Conservation (phyloP, 2,113 vertebrate genomes). For the Kryptolebias marmoratus region DNA sequence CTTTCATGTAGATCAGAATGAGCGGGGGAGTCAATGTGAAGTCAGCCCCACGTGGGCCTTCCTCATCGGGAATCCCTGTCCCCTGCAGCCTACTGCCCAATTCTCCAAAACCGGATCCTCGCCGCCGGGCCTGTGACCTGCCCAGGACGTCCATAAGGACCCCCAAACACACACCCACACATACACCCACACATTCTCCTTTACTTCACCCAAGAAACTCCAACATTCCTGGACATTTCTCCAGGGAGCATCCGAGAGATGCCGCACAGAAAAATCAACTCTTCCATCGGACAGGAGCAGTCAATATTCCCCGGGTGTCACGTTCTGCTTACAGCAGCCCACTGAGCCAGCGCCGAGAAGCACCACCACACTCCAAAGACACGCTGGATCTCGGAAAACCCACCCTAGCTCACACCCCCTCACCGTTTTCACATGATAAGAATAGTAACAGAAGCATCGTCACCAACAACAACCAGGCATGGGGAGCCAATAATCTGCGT, state of each 20-base stretch:
- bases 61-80: conserved; percentile 76
- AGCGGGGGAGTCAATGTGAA: conserved; percentile 79
- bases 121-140: conserved; percentile 42
- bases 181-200: conserved; percentile 62
- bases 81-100: conserved; percentile 67
- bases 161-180: conserved; percentile 55
- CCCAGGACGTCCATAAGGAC: conserved; percentile 53
- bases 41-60: conserved; percentile 54
- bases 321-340: conserved; percentile 78
- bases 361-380: conserved; percentile 64
- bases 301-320: conserved; percentile 54
- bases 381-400: conserved; percentile 58
- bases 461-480: conserved; percentile 67
- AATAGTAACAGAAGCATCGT: conserved; percentile 63
- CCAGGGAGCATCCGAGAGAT: conserved; percentile 57
- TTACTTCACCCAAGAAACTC: conserved; percentile 47
- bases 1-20: conserved; percentile 64
- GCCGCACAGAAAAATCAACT: conserved; percentile 61
- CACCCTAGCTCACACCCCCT: neutral
- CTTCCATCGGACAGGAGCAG: conserved; percentile 54
- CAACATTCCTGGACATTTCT: conserved; percentile 40
- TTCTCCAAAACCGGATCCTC: conserved; percentile 71
- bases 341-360: conserved; percentile 50
- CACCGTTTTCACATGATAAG: conserved; percentile 47
- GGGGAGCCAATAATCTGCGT: conserved; percentile 35